Base-by-base conservation (phyloP, 2,113 vertebrate genomes). In the Paradoxurus hermaphroditus region DNA sequence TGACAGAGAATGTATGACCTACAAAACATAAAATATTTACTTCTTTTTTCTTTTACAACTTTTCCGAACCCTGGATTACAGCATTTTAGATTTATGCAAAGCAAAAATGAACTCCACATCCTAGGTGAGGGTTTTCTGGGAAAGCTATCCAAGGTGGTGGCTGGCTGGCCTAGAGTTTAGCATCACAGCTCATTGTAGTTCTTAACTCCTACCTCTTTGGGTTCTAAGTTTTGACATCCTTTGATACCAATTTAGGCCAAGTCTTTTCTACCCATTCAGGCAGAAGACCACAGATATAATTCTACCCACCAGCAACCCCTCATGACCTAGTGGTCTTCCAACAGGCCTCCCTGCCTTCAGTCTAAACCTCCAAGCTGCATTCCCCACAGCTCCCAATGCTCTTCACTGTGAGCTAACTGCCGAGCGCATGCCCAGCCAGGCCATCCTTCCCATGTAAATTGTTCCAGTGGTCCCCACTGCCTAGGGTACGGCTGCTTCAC, bases 51-150 rank as follows among this genome's bases (percentile, higher is more conserved):
- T 92, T 89, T 92, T 56, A 79, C 6, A 67, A 8, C 10, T 79
- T 72, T 85, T 7, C 18, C 73, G 27, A 59, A 81, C 18, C 31
- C 34, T 23, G 5, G 44, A 73, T 88, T 79, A 53, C 0, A 70
- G 10, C 19, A 72, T 59, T 86, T 91, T 59, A 91, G 34, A 31
- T 95, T 90, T 59, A 90, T 27, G 15, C 19, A 90, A 87, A 68
- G 56, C 34, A 72, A 65, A 73, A 89, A 85, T 72, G 79, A 51
- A 53, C 63, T 87, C 41, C 19, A 56, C 5, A 36, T 72, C 51
- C 12, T 84, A 36, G 39, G 29, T 46, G 36, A 88, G 12, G 7
- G 15, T 59, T 94, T 94, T 89, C 70, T 83, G 36, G 70, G 19
- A 70, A 63, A 78, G 23, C 46, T 34, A 4, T n/a, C 23, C 49